Base-by-base conservation (phyloP, 1,140 invertebrate species). In the Halictus rubicundus region DNA sequence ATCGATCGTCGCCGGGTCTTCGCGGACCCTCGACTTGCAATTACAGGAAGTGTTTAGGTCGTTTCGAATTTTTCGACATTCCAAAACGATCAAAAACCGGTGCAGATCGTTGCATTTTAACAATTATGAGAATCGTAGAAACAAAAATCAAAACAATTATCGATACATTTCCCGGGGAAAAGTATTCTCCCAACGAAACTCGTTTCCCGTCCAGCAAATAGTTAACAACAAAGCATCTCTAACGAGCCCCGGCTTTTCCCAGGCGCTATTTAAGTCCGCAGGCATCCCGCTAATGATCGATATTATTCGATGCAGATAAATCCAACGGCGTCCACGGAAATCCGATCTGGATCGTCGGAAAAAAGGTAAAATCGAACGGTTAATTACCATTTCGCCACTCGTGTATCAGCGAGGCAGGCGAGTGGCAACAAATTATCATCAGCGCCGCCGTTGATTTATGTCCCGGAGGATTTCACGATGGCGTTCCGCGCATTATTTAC, bases 391-490 rank as follows among this genome's bases (percentile, higher is more conserved):
- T 57, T 32, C 46, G n/a, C 16, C 25, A n/a, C 39, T 21, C 46
- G 46, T n/a, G 71, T 25, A 32, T n/a, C n/a, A 42, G 23, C 8
- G 54, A 57, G 6, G 6, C 79, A 1, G 19, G 59, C 37, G 23
- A 21, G 25, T 49, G 37, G 69, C 83, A 72, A 85, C 80, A 80
- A 85, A 86, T 86, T 82, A 85, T 86, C 84, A 86, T 86, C 81
- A 76, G 79, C 74, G 32, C 14, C 21, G 46, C 61, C 69, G 21
- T 66, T 85, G 84, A 87, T 83, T 88, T 83, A 86, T 78, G 49
- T 42, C n/a, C 12, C 69, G 65, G 60, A 59, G 81, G 60, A 84
- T 86, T 81, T 76, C 81, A 65, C 85, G 74, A 63, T 78, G 66
- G 74, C 81, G 83, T 78, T 64, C 49, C 46, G 12, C 61, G 77